Base-by-base conservation (phyloP, 2,797 vertebrate species). In the Pelochelys cantorii region DNA sequence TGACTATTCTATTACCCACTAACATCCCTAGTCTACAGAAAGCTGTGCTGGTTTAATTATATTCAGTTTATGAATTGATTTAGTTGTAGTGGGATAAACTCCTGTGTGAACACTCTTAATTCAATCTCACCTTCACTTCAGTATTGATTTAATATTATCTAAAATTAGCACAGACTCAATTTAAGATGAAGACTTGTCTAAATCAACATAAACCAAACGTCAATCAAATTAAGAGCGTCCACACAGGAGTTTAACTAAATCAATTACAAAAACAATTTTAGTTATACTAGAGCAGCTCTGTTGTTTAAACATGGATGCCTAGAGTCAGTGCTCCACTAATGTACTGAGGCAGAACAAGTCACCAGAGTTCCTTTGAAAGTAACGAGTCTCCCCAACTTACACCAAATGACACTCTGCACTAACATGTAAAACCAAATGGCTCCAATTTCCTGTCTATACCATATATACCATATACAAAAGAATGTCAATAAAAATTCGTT, bases 41-140 rank as follows among this genome's bases (percentile, higher is more conserved):
- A 93, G 81, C 57, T 92, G 5, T 11, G 59, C 17, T 88, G 78
- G 77, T 48, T 93, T 92, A 20, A 25, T 83, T 89, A 92, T 91
- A 55, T 42, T 4, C 0, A 23, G 1, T 88, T 55, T 65, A 65
- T n/a, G 34, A n/a, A 65, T 34, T 68, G 17, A 34, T 34, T 68
- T 22, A 68, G 65, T 68, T 92, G 78, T 88, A 79, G 17, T 37
- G 54, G 5, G n/a, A 68, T 34, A 34, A 68, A 68, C 15, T 15
- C 4, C 62, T 48, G 2, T 11, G 23, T 42, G 37, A 75, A 42
- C 37, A 27, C 12, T 4, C 68, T 71, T 11, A 37, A 71, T 22
- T 71, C 5, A 11, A 11, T 37, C 20, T 37, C 17, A 71, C 8
- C 18, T 10, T 71, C 11, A 37, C 31, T 62, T 31, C 60, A 31